Evolutionary conservation across 1,140 invertebrate genomes (phyloP), one percentile per base, ranked within the genome.

Genomic region (Drosophila tani): DNA sequence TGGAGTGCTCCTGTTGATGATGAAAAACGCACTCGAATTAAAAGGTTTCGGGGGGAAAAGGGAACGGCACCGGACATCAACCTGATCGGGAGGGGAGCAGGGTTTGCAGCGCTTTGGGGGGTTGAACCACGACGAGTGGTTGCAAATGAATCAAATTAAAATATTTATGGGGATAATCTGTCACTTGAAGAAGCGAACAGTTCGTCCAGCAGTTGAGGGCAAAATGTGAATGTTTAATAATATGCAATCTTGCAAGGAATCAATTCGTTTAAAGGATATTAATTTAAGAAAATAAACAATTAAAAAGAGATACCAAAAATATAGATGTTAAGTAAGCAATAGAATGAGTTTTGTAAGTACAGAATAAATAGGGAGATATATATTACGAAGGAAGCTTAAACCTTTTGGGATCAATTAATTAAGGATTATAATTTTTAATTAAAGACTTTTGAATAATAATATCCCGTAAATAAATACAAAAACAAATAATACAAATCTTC

Each of bases 1-100:
- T 21, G 50, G 50, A 46, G 58, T 32, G 45, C n/a, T 29, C 63
- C 41, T 45, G 75, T 62, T 70, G 75, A 81, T 88, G 86, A 88
- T 88, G 78, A 88, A 88, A 88, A 90, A 90, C 85, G 85, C 85
- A 90, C 86, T 90, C 85, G 85, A 88, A 85, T 88, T 88, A 90
- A 88, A 90, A 82, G 70, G 81, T 73, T 74, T 45, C 49, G 47
- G 58, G 40, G 40, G 21, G 21, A 32, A 63, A 27, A 29, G 43
- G 40, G 67, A 53, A 41, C 14, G 43, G 47, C 51, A 46, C 60
- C 59, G 65, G 49, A 68, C 49, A 70, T 24, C 56, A 63, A 58
- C 63, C 57, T 35, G 57, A 74, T 43, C 63, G 27, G 27, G 27
- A 24, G 41, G 29, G 11, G 14, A 57, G n/a, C 24, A 43, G 46